These are phyloP conservation scores for Ia io DNA, from an alignment of 2,113 vertebrate genomes.

Conservation along the genomic window DNA sequence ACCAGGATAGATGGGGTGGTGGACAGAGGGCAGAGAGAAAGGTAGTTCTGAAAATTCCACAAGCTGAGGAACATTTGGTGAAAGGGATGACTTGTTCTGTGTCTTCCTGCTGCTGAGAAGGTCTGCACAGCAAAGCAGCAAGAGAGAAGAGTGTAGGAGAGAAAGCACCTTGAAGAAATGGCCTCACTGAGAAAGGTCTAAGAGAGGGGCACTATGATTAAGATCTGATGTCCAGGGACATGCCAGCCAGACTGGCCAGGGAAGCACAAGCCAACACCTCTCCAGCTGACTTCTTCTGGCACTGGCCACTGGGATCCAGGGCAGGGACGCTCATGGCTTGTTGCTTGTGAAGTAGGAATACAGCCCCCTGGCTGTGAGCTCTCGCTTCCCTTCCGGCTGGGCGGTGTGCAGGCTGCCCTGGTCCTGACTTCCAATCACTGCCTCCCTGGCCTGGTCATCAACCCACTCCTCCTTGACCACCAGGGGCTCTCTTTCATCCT, in stretches of 20 bases:
- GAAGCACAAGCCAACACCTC: neutral
- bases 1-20: neutral
- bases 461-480: neutral
- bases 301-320: neutral
- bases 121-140: neutral
- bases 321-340: neutral
- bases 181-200: neutral
- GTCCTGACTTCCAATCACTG: neutral
- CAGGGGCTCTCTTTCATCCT: neutral
- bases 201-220: neutral
- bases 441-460: conserved; percentile 33
- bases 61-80: neutral
- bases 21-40: neutral
- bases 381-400: neutral
- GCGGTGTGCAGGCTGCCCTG: neutral
- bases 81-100: neutral
- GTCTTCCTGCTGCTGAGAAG: neutral
- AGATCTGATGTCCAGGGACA: neutral
- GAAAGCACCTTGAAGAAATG: conserved; percentile 11
- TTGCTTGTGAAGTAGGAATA: conserved; percentile 42
- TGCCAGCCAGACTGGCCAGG: neutral
- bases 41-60: neutral
- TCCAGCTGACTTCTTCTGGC: neutral
- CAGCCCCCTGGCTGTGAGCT: neutral
- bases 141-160: neutral